Conservation (phyloP, 2,113 vertebrate species). For the Actinemys pallida region DNA sequence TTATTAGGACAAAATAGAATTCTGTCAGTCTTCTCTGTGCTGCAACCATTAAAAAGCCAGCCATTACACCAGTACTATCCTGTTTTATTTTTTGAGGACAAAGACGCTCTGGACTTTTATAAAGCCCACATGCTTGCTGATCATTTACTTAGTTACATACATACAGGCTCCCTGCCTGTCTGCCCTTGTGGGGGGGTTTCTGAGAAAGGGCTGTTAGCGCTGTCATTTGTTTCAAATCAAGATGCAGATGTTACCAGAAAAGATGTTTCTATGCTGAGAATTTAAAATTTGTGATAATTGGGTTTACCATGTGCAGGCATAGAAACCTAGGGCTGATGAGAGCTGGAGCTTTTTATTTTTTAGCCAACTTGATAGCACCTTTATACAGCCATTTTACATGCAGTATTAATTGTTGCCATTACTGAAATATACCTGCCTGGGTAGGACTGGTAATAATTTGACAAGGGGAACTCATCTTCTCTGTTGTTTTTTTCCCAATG, state of each 20-base stretch:
- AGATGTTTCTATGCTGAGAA: fast-evolving
- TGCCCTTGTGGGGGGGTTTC: fast-evolving
- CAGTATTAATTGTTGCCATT: not conserved
- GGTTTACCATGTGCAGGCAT: not conserved
- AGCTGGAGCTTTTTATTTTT: not conserved
- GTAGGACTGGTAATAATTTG: not conserved
- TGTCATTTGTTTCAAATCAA: not conserved
- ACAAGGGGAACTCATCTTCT: not conserved
- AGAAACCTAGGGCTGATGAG: not conserved
- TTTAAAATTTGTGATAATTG: not conserved
- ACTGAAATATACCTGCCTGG: not conserved
- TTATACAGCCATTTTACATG: not conserved
- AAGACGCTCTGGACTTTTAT: constrained; percentile 46
- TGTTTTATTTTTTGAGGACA: constrained; percentile 51
- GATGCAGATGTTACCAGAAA: not conserved
- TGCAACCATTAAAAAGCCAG: constrained; percentile 42
- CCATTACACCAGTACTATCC: not conserved
- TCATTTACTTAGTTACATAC: not conserved
- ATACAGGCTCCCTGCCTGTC: not conserved
- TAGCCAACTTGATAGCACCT: not conserved
- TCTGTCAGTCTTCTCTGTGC: constrained; percentile 64
- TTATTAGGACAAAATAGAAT: constrained; percentile 71
- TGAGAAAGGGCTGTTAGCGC: fast-evolving
- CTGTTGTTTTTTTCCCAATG: not conserved
- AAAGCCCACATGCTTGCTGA: not conserved